A percentile compares a stretch with the other conserved stretches of the same genome.
phyloP scores from a whole-genome alignment of 2,888 invertebrate species.

The Laothoe populi region DNA sequence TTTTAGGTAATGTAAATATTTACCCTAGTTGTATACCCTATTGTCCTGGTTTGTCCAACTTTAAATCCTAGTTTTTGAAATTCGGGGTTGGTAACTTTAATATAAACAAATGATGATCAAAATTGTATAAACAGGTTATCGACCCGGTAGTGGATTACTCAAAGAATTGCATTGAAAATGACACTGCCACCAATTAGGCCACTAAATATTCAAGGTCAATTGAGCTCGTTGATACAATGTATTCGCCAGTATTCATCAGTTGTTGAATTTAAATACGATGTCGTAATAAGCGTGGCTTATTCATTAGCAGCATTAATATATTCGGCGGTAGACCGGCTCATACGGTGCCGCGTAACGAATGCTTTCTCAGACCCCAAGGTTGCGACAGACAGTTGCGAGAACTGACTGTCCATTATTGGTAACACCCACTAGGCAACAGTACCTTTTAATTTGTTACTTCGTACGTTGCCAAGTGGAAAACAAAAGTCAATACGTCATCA shows the following conservation, averaged over 20 bases:
- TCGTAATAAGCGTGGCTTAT: constrained; percentile 53
- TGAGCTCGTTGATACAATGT: constrained; percentile 30
- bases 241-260: neutral
- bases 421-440: constrained; percentile 49
- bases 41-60: too few relatives aligned
- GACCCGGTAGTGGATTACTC: neutral
- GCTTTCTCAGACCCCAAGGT: constrained; percentile 67
- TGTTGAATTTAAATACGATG: constrained; percentile 47
- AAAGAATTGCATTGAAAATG: constrained; percentile 8
- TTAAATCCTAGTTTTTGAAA: too few relatives aligned
- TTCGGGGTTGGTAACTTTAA: too few relatives aligned
- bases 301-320: constrained; percentile 44
- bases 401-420: constrained; percentile 57
- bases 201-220: constrained; percentile 12
- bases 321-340: constrained; percentile 47
- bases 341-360: constrained; percentile 52
- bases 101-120: neutral
- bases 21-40: too few relatives aligned
- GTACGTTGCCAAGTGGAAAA: constrained; percentile 2
- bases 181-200: constrained; percentile 5
- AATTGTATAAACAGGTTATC: neutral
- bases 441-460: neutral
- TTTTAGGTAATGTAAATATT: too few relatives aligned
- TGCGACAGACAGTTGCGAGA: constrained; percentile 61
- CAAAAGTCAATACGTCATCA: constrained; percentile 20